A percentile compares a stretch with the other conserved stretches of the same genome.
Conservation (phyloP, 2,113 vertebrate species). For the Heterotilapia buettikoferi region DNA sequence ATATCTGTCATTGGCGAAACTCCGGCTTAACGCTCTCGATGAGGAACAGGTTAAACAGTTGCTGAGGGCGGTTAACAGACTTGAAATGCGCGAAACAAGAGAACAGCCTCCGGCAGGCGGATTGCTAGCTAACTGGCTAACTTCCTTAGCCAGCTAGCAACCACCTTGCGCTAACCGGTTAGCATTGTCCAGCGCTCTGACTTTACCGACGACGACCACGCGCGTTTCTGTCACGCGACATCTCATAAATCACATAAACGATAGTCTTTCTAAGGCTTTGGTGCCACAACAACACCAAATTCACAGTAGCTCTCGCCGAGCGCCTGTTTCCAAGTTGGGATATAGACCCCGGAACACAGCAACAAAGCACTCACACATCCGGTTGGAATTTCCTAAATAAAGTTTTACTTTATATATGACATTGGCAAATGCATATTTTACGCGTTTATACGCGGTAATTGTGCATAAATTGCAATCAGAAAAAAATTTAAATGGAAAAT, state of each 20-base stretch:
- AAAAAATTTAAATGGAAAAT: rapidly evolving
- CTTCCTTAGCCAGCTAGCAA: constrained; percentile 54
- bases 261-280: rapidly evolving
- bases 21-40: not conserved
- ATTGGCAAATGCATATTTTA: not conserved
- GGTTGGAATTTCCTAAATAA: constrained; percentile 6
- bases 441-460: not conserved
- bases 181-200: not conserved
- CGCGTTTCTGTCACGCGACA: not conserved
- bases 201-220: not conserved
- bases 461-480: not conserved
- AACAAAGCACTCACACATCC: not conserved
- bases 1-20: not conserved
- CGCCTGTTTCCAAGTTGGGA: not conserved
- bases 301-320: not conserved
- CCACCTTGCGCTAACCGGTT: constrained; percentile 20
- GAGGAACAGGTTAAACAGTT: not conserved
- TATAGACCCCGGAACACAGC: not conserved
- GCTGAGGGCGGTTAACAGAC: not conserved
- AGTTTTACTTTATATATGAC: rapidly evolving
- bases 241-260: not conserved
- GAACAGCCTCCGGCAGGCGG: constrained; percentile 37
- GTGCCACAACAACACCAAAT: not conserved
- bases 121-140: constrained; percentile 45
- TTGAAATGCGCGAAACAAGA: constrained; percentile 56